These are phyloP conservation scores for Caenorhabditis becei DNA, from an alignment of 2,888 invertebrate species.

Conservation along the genomic window DNA sequence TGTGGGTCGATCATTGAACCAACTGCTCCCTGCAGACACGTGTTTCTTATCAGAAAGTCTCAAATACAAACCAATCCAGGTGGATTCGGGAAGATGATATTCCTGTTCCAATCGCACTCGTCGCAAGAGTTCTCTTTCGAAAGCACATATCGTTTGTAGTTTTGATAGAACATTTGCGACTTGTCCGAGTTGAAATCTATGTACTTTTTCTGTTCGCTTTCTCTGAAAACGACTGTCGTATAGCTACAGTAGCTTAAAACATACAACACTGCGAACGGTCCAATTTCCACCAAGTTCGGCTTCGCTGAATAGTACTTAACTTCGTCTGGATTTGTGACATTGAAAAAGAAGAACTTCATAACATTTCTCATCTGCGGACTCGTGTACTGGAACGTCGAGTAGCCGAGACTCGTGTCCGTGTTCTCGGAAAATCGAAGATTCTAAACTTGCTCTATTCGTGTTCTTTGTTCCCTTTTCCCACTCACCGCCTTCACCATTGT, in stretches of 20 bases:
- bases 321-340: slow-evolving; percentile 75
- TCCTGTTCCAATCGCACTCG: slow-evolving; percentile 69
- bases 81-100: slow-evolving; percentile 74
- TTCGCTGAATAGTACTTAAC: slow-evolving; percentile 70
- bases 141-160: slow-evolving; percentile 74
- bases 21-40: slow-evolving; percentile 69
- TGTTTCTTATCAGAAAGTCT: background rate
- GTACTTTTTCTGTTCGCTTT: slow-evolving; percentile 75
- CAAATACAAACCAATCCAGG: slow-evolving; percentile 61
- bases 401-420: slow-evolving; percentile 59
- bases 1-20: slow-evolving; percentile 72
- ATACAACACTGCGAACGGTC: slow-evolving; percentile 73
- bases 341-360: slow-evolving; percentile 76
- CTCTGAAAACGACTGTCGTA: slow-evolving; percentile 66
- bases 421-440: slow-evolving; percentile 52
- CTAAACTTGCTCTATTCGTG: slow-evolving; percentile 34
- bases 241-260: slow-evolving; percentile 8
- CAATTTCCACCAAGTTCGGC: slow-evolving; percentile 70
- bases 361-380: slow-evolving; percentile 66
- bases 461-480: slow-evolving; percentile 4
- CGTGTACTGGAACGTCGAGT: slow-evolving; percentile 60
- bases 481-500: slow-evolving; percentile 43
- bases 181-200: slow-evolving; percentile 69
- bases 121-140: slow-evolving; percentile 67
- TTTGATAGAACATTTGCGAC: slow-evolving; percentile 74